Evolutionary conservation across 2,888 invertebrate genomes (phyloP), one percentile per base, ranked within the genome.

Genomic region (Auanema freiburgensis): DNA sequence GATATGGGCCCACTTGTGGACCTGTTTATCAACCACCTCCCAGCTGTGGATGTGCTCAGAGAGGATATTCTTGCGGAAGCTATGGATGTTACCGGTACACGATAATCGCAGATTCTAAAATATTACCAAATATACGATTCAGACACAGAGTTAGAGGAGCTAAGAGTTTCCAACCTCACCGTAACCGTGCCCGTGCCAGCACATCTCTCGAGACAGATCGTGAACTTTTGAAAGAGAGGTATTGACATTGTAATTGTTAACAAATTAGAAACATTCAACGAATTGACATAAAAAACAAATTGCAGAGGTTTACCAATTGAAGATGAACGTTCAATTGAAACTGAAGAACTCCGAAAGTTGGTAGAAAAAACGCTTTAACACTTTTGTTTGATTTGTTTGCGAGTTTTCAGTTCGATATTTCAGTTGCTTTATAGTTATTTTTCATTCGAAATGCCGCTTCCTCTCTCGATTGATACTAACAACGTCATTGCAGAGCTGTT

Each of bases 81-180:
- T 76, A 74, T 41, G 76, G 76, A 25, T 76, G 76, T 49, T 76
- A 74, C 57, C 43, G 69, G 58, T 60, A 33, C n/a, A 8, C 33
- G 8, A 5, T 25, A 10, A 33, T 40, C 41, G 14, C 18, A 16
- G 14, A 4, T 23, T 25, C n/a, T n/a, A n/a, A n/a, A n/a, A n/a
- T 40, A 6, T 41, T 6, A 4, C 18, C 8, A 10, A 16, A 11
- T 21, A 2, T 57, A 6, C 11, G 2, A 25, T 57, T 51, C 55
- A 63, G 76, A 43, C 59, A 67, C 23, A 50, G 79, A 24, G 77
- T 74, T 16, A 65, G 75, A 14, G 77, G 72, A 40, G 65, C 76
- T 10, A 79, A 76, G 57, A 67, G 49, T 16, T 78, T 67, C 56
- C 67, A 74, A 25, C 78, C 78, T 10, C 61, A 66, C 24, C 43